Base-by-base conservation (phyloP, 2,113 vertebrate species). In the Capreolus pygargus region DNA sequence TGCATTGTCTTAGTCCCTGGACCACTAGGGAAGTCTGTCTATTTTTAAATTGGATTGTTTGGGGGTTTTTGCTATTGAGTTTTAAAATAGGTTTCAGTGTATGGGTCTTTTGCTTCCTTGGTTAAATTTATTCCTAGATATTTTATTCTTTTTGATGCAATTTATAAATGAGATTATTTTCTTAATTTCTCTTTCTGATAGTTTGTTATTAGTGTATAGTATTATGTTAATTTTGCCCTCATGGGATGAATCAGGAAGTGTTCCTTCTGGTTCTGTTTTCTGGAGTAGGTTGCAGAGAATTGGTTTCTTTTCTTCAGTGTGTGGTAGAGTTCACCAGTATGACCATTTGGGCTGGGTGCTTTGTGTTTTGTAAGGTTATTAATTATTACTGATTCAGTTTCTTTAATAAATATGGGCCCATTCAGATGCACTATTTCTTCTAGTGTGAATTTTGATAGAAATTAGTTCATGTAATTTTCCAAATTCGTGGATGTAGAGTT, bases 381-480 rank as follows among this genome's bases (percentile, higher is more conserved):
- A 83, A 83, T 61, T 96, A 83, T 61, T 96, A 50, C n/a, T 78
- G 47, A 43, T 61, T 88, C 47, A 64, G 8, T 64, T 78, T 87
- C 28, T 82, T 61, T 58, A 79, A 81, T 84, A 74, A 25, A 76
- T 67, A 45, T 43, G 58, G 45, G 17, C 23, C 25, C 47, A 54
- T 82, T 93, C 50, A 93, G 30, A 76, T 93, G 13, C 43, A 60
- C 27, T 95, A 4, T 60, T 89, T 84, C 13, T 86, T 50, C 52
- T 82, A 86, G 43, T 54, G 74, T 90, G 86, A 90, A 82, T 58
- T 93, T 86, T 90, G 91, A 30, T 90, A 93, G 33, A 43, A 94
- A 64, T 92, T 85, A 36, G 30, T 88, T 58, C 54, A 36, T 97
- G 70, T 70, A 55, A 36, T 76, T 93, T 95, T 70, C 70, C n/a